Evolutionary conservation across 2,113 vertebrate genomes (phyloP).

Genomic region (Mormyrus iriodes): DNA sequence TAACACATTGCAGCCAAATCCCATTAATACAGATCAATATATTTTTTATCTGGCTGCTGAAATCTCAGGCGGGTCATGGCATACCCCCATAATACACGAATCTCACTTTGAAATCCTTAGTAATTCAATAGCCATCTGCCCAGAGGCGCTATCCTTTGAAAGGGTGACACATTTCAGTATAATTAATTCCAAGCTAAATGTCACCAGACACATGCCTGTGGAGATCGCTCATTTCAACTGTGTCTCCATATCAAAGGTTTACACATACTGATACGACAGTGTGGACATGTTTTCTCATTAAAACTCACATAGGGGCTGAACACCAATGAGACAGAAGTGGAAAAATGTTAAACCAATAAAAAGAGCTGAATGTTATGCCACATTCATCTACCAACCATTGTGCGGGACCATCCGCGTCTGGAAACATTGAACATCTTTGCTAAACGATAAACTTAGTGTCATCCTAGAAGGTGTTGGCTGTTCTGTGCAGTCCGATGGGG

Average conservation of each 20-base stretch:
- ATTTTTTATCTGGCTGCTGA: background rate
- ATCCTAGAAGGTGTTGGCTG: background rate
- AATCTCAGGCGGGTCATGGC: background rate
- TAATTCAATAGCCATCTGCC: constrained; percentile 21
- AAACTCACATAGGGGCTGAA: background rate
- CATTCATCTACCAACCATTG: background rate
- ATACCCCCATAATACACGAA: background rate
- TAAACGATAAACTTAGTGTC: background rate
- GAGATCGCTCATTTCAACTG: background rate
- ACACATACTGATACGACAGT: background rate
- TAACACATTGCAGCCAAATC: background rate
- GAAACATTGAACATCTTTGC: background rate
- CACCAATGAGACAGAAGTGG: background rate
- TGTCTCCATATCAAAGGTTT: background rate
- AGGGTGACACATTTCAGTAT: constrained; percentile 15
- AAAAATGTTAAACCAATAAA: background rate
- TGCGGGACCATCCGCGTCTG: background rate
- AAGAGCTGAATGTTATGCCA: background rate
- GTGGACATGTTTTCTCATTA: background rate
- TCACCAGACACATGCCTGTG: constrained; percentile 2
- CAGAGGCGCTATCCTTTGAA: background rate
- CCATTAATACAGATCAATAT: constrained; percentile 20
- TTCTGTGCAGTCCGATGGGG: background rate
- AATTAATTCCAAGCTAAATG: constrained; percentile 23
- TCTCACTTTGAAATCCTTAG: constrained; percentile 12